Evolutionary conservation across 2,888 invertebrate genomes (phyloP).

Genomic region (Ophioninae sp.): DNA sequence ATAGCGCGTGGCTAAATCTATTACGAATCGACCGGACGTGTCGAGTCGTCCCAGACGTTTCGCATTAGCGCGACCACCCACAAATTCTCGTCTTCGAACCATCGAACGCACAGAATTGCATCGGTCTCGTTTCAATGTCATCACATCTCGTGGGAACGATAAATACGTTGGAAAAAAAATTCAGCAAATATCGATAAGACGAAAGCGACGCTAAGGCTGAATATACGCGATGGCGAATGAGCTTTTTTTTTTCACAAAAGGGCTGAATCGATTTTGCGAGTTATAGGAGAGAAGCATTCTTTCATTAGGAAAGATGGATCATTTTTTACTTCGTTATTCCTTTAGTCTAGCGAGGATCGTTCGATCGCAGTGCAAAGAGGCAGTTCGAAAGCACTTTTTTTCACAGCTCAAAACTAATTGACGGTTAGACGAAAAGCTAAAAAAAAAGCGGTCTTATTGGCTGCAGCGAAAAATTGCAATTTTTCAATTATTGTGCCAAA

Average conservation of each 20-base stretch:
- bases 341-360: slow-evolving; percentile 50
- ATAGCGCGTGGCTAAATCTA: slow-evolving; percentile 41
- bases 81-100: slow-evolving; percentile 2
- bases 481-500: slow-evolving; percentile 35
- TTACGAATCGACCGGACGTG: slow-evolving; percentile 28
- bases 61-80: slow-evolving; percentile 35
- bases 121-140: not conserved
- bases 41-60: slow-evolving; percentile 13
- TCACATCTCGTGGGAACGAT: not conserved
- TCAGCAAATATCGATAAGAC: not conserved
- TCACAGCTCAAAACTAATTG: not conserved
- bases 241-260: not conserved
- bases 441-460: not conserved
- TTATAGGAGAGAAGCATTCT: not conserved
- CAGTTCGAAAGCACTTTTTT: slow-evolving; percentile 33
- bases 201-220: too few species aligned
- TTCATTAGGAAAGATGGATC: slow-evolving; percentile 25
- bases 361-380: slow-evolving; percentile 61
- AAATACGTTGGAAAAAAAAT: not conserved
- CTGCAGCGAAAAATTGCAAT: not conserved
- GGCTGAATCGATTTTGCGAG: not conserved
- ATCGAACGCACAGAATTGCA: slow-evolving; percentile 20
- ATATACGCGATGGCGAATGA: not conserved
- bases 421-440: not conserved
- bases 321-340: slow-evolving; percentile 40